Evolutionary conservation across 1,140 invertebrate genomes (phyloP).

Genomic region (Schlechtendalia chinensis): DNA sequence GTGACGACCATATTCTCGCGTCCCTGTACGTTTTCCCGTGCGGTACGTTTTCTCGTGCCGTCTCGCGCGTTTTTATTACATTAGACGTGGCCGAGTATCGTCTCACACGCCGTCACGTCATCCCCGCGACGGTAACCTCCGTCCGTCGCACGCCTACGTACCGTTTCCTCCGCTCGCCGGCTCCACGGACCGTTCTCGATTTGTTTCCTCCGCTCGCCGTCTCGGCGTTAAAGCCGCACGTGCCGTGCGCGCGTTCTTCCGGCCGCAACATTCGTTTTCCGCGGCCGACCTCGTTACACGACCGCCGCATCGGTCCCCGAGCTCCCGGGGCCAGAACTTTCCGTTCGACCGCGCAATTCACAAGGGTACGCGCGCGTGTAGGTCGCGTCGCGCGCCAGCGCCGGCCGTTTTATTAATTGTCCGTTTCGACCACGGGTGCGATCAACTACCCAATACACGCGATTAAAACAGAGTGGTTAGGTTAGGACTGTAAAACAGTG

Average conservation of each 20-base stretch:
- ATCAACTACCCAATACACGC: too few species aligned
- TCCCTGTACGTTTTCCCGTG: too few species aligned
- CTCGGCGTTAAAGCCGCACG: too few species aligned
- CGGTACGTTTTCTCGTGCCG: too few species aligned
- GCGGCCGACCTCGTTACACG: slow-evolving; percentile 4
- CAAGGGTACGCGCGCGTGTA: neutral
- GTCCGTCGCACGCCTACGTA: neutral
- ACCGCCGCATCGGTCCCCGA: slow-evolving; percentile 3
- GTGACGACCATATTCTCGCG: too few species aligned
- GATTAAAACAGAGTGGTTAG: too few species aligned
- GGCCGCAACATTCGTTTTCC: neutral
- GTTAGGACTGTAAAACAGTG: too few species aligned
- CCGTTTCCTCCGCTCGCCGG: neutral
- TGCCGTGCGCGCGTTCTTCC: neutral
- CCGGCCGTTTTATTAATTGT: slow-evolving; percentile 3
- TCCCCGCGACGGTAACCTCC: too few species aligned
- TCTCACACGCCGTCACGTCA: too few species aligned
- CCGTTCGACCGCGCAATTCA: neutral
- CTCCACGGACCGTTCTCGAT: neutral
- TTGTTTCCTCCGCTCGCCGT: neutral
- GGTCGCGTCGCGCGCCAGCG: neutral
- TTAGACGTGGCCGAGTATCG: too few species aligned
- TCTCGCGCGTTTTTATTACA: too few species aligned
- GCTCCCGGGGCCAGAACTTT: slow-evolving; percentile 10
- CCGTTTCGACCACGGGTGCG: too few species aligned